Evolutionary conservation across 2,888 invertebrate species (phyloP), one percentile per base, ranked within the genome.

Genomic region (Thecophora atra): DNA sequence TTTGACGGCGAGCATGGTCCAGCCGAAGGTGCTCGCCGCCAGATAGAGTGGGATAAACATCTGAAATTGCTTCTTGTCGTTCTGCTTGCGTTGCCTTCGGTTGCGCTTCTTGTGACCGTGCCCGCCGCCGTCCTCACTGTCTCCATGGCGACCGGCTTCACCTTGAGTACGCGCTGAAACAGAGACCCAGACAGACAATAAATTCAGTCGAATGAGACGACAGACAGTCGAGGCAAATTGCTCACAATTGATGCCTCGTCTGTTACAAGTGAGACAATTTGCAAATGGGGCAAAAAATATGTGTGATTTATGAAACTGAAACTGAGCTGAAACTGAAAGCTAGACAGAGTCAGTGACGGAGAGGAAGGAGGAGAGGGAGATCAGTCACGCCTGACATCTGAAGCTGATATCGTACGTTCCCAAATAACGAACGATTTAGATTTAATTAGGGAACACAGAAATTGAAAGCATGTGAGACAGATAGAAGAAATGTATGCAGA

Each of bases 11-110:
- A 92, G 88, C 76, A 91, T 87, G 62, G 90, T 88, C 77, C 91
- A 88, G 13, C 90, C 91, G 0, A 91, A 89, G 0, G 91, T 89
- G 79, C 92, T 92, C 85, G 92, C 90, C 37, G 92, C 93, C 78
- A 92, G 87, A 62, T 92, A 85, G 79, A 92, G 87, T 7, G 92
- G 92, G 13, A 93, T 86, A 71, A 91, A 87, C 79, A 91, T 88
- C 82, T 90, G 90, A 75, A 90, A 88, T 77, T 90, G 88, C 79
- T 91, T 91, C 76, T 89, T 90, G 74, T 89, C 89, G 70, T 89
- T 88, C 30, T 82, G 80, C 8, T 82, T 75, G 28, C 76, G 70
- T 4, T n/a, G n/a, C n/a, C 80, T 80, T 3, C 81, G 78, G 2
- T 81, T 76, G 7, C 79, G 76, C 70, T 71, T 77, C 6, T 80